Conservation (phyloP, 1,140 invertebrate species). For the Drosophila nigromelanica region DNA sequence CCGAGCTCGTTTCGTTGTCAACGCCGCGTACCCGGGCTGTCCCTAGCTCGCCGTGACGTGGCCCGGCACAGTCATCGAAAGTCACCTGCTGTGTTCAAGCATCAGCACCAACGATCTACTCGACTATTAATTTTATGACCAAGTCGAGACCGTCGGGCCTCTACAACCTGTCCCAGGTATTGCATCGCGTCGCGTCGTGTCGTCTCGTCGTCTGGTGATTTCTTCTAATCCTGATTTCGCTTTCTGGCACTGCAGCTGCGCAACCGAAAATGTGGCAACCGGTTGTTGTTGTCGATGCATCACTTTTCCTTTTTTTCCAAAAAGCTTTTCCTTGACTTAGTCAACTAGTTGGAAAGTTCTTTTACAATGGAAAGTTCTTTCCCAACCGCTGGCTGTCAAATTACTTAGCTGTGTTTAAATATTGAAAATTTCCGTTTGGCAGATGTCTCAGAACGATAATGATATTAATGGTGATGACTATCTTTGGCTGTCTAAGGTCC, state of each 20-base stretch:
- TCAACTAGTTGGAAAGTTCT: conserved; percentile 78
- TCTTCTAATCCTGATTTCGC: conserved; percentile 72
- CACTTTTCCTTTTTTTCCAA: conserved; percentile 71
- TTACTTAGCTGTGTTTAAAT: conserved; percentile 17
- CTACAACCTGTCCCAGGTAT: conserved; percentile 52
- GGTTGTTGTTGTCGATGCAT: conserved; percentile 51
- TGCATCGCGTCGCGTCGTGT: conserved; percentile 2
- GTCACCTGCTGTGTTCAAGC: conserved; percentile 56
- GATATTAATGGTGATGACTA: conserved; percentile 42
- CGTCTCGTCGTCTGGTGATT: conserved; percentile 26
- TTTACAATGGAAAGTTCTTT: conserved; percentile 8
- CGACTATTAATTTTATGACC: conserved; percentile 49
- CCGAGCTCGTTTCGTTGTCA: conserved; percentile 33
- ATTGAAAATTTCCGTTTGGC: conserved; percentile 56
- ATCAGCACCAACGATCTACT: conserved; percentile 4
- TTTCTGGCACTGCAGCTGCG: conserved; percentile 52
- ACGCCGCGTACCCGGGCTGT: conserved; percentile 4
- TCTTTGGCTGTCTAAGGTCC: neutral
- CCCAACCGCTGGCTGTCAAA: conserved; percentile 14
- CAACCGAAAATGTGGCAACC: conserved; percentile 42
- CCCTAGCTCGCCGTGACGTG: conserved; percentile 23
- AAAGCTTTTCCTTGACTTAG: conserved; percentile 40
- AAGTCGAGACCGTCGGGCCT: conserved; percentile 32
- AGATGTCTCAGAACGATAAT: conserved; percentile 41
- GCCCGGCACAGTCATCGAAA: neutral